phyloP scores from a whole-genome alignment of 2,888 invertebrate species.

The Lasioglossum figueresi region DNA sequence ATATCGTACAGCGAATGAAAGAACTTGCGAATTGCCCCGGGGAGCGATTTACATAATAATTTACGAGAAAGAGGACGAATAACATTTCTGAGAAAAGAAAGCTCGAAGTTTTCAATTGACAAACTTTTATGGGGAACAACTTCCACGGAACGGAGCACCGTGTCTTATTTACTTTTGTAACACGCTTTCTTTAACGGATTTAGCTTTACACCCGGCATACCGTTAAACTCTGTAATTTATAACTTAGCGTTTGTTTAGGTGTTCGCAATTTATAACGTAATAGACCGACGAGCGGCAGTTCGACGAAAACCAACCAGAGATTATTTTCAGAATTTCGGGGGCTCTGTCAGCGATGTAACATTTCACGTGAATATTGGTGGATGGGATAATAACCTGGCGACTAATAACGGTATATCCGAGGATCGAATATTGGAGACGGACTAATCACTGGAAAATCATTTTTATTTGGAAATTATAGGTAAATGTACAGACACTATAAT shows the following conservation, averaged over 20 bases:
- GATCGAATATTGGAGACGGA: not conserved
- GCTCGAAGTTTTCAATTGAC: slow-evolving; percentile 10
- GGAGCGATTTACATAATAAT: slow-evolving; percentile 11
- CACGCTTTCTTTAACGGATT: slow-evolving; percentile 2
- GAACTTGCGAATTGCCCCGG: not conserved
- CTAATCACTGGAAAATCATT: not conserved
- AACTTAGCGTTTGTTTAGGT: slow-evolving; percentile 9
- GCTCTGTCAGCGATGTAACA: not conserved
- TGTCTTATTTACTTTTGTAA: slow-evolving; percentile 13
- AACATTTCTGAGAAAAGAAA: slow-evolving; percentile 11
- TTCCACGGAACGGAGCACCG: not conserved
- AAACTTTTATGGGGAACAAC: slow-evolving; percentile 14
- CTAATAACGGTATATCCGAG: not conserved
- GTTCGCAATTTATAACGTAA: not conserved
- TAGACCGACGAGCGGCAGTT: not conserved
- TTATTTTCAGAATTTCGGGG: not conserved
- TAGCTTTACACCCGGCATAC: slow-evolving; percentile 3
- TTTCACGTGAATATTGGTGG: not conserved
- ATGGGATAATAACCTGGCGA: not conserved
- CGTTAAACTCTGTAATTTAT: slow-evolving; percentile 15
- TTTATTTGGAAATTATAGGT: not conserved
- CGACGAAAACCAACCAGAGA: not conserved
- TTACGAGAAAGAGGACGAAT: not conserved
- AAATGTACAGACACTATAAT: not conserved
- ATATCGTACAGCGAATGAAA: not conserved